A percentile compares a stretch with the other conserved stretches of the same genome.
phyloP scores from a whole-genome alignment of 2,888 invertebrate species.

The Osmoderma eremita region DNA sequence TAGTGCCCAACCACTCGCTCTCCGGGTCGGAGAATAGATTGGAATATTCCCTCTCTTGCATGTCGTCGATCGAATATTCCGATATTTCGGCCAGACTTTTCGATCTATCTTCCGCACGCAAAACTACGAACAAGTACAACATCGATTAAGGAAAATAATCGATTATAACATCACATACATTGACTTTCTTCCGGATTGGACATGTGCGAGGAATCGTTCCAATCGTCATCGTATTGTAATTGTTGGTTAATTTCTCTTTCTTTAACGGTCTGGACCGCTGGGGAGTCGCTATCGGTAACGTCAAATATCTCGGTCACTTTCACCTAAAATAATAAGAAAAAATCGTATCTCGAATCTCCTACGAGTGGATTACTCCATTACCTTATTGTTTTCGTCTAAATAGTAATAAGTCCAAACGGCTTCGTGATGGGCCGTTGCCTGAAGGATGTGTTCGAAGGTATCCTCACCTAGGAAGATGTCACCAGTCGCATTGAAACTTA shows the following conservation, averaged over 20 bases:
- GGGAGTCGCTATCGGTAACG: slow-evolving; percentile 80
- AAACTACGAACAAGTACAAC: slow-evolving; percentile 22
- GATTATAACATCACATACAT: slow-evolving; percentile 24
- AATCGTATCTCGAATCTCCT: neutral
- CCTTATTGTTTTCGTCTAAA: slow-evolving; percentile 74
- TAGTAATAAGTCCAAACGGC: slow-evolving; percentile 92
- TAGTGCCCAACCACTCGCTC: slow-evolving; percentile 71
- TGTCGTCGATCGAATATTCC: slow-evolving; percentile 67
- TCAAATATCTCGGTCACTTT: slow-evolving; percentile 92
- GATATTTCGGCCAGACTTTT: slow-evolving; percentile 62
- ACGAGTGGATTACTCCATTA: neutral
- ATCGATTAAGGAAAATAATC: too few relatives aligned
- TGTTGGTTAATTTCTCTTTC: slow-evolving; percentile 72
- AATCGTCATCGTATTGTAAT: slow-evolving; percentile 75
- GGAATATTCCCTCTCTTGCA: slow-evolving; percentile 64
- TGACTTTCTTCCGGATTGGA: slow-evolving; percentile 44
- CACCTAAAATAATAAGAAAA: slow-evolving; percentile 69
- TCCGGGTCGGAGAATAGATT: slow-evolving; percentile 77
- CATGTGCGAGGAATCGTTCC: slow-evolving; percentile 63
- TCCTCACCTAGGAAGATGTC: slow-evolving; percentile 64
- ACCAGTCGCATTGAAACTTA: slow-evolving; percentile 58
- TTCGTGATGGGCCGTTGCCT: slow-evolving; percentile 86
- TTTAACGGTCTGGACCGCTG: slow-evolving; percentile 70
- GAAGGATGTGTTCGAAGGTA: slow-evolving; percentile 76
- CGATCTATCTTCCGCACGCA: slow-evolving; percentile 45